Conservation (phyloP, 2,113 vertebrate species). For the Campylomormyrus tamandua region DNA sequence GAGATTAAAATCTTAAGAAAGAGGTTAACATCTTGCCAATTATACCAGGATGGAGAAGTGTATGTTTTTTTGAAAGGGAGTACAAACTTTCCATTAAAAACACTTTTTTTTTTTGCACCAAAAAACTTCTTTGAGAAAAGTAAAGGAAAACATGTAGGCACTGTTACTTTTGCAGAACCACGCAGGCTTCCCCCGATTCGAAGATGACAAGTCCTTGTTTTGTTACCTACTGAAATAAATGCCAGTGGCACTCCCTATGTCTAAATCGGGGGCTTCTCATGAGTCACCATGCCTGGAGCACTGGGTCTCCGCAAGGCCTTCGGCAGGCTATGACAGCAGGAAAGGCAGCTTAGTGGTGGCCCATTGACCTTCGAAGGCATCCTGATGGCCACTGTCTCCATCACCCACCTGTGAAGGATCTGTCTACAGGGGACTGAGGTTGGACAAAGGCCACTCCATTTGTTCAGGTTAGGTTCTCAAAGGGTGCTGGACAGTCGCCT, state of each 20-base stretch:
- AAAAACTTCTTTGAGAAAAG: neutral
- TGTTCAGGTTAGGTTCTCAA: neutral
- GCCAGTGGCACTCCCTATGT: neutral
- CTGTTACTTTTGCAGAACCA: neutral
- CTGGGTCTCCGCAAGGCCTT: neutral
- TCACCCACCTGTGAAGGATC: neutral
- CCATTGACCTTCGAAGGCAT: neutral
- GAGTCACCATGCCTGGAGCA: neutral
- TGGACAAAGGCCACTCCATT: neutral
- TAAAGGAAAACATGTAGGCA: neutral
- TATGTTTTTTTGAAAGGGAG: neutral
- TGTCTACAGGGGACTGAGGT: neutral
- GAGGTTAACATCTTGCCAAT: constrained; percentile 20
- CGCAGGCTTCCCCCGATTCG: neutral
- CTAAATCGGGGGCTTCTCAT: neutral
- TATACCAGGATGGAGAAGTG: constrained; percentile 2
- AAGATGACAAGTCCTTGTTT: neutral
- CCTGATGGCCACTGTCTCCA: neutral
- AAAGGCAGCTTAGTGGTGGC: too few species aligned
- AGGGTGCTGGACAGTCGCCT: neutral
- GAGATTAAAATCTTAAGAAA: constrained; percentile 15
- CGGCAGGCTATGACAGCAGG: neutral
- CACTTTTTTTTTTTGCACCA: neutral
- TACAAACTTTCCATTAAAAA: constrained; percentile 27
- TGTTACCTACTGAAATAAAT: neutral